A percentile compares a stretch with the other conserved stretches of the same genome.
Evolutionary conservation across 2,888 invertebrate genomes (phyloP).

Genomic region (Andrena chrysosceles): DNA sequence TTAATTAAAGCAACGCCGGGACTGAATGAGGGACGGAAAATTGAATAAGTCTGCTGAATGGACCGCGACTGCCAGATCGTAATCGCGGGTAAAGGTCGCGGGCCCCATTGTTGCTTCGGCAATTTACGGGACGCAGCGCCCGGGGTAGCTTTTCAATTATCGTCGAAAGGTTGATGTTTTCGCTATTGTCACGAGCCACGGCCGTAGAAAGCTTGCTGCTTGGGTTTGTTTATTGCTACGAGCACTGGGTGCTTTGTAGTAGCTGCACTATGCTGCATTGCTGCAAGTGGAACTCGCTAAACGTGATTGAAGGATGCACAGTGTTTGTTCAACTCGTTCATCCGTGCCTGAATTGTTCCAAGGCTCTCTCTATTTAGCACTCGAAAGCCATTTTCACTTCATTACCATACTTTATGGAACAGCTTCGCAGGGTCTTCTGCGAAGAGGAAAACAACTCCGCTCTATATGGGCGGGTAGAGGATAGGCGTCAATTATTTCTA

Average conservation of each 20-base stretch:
- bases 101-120: slow-evolving; percentile 27
- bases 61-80: slow-evolving; percentile 22
- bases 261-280: not conserved
- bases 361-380: too few species aligned
- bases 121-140: slow-evolving; percentile 6
- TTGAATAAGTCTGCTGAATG: slow-evolving; percentile 16
- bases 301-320: not conserved
- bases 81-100: slow-evolving; percentile 50
- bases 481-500: not conserved
- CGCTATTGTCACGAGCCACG: not conserved
- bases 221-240: slow-evolving; percentile 12
- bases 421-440: too few species aligned
- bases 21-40: slow-evolving; percentile 29
- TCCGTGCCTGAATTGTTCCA: too few species aligned
- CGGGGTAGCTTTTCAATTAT: slow-evolving; percentile 51
- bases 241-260: not conserved
- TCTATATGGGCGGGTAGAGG: too few species aligned
- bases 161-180: slow-evolving; percentile 20
- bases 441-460: too few species aligned
- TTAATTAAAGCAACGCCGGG: slow-evolving; percentile 52
- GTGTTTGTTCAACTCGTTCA: not conserved
- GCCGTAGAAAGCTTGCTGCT: not conserved
- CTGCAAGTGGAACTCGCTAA: not conserved
- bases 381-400: too few species aligned
- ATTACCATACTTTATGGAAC: too few species aligned